Evolutionary conservation across 2,888 invertebrate species (phyloP).

Genomic region (Dicycla oo): DNA sequence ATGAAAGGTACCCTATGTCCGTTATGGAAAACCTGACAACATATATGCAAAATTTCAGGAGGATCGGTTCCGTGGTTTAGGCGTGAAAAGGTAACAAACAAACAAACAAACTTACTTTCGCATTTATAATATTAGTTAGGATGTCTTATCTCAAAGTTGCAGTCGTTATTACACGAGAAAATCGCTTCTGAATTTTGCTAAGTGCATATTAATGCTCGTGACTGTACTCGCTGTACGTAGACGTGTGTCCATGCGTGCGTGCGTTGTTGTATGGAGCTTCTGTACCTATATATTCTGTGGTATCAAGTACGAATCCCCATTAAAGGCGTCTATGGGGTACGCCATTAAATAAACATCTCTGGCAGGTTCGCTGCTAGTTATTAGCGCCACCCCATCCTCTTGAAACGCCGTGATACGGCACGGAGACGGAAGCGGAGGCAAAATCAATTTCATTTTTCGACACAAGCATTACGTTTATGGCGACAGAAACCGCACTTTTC

Average conservation of each 20-base stretch:
- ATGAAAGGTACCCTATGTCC: too few relatives aligned
- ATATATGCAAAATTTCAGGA: too few relatives aligned
- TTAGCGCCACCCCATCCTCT: conserved; percentile 88
- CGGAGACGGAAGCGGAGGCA: conserved; percentile 85
- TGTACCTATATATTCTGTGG: background rate
- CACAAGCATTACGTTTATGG: conserved; percentile 87
- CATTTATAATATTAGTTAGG: too few relatives aligned
- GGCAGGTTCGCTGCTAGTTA: conserved; percentile 86
- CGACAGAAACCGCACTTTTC: conserved; percentile 78
- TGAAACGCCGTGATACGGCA: conserved; percentile 87
- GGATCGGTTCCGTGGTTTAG: too few relatives aligned
- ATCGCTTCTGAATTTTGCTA: too few relatives aligned
- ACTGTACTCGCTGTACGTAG: background rate
- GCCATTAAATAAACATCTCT: conserved; percentile 90
- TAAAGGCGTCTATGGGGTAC: conserved; percentile 85
- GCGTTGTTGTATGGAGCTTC: conserved; percentile 8
- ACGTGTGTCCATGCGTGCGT: background rate
- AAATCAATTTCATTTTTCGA: conserved; percentile 90
- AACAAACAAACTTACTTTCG: too few relatives aligned
- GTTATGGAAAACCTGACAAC: too few relatives aligned
- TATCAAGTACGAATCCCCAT: conserved; percentile 80
- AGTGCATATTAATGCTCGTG: too few relatives aligned
- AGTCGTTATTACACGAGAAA: too few relatives aligned
- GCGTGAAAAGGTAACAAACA: too few relatives aligned
- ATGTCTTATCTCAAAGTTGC: too few relatives aligned